Percentiles rank a stretch among this genome's conserved stretches.
Evolutionary conservation across 53 echinoderm and acorn worm genomes (phyloP).

Genomic region (Henricia sp.): DNA sequence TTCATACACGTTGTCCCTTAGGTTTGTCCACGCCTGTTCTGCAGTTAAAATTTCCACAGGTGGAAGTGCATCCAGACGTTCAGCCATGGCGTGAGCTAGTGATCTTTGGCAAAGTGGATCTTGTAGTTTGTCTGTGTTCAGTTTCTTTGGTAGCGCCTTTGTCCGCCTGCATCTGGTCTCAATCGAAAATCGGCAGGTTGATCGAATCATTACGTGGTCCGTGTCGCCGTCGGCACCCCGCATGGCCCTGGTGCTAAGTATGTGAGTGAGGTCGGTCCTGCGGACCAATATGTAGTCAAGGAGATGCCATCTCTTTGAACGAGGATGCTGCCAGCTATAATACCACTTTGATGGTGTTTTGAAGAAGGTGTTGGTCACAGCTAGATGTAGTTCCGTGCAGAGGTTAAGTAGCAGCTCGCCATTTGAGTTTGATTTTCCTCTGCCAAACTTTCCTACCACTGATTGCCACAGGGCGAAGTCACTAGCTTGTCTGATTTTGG

Average conservation of each 20-base stretch:
- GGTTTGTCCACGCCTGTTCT: too few relatives aligned
- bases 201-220: constrained; percentile 54
- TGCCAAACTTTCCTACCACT: constrained; percentile 54
- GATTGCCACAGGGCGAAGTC: constrained; percentile 25
- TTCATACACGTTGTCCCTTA: too few relatives aligned
- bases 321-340: constrained; percentile 60
- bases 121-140: constrained; percentile 8
- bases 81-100: neutral
- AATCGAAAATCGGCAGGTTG: neutral
- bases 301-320: constrained; percentile 64
- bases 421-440: constrained; percentile 52
- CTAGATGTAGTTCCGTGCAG: constrained; percentile 52
- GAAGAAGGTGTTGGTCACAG: constrained; percentile 69
- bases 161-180: neutral
- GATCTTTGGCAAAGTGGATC: neutral
- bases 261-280: constrained; percentile 17
- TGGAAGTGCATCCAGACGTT: too few relatives aligned
- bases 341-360: constrained; percentile 48
- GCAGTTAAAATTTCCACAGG: neutral
- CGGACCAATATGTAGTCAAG: constrained; percentile 62
- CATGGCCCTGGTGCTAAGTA: constrained; percentile 48
- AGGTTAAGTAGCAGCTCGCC: constrained; percentile 49
- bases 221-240: constrained; percentile 54
- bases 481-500: constrained; percentile 47
- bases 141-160: constrained; percentile 19